Conservation (phyloP, 2,113 vertebrate species). For the Eidolon helvum region DNA sequence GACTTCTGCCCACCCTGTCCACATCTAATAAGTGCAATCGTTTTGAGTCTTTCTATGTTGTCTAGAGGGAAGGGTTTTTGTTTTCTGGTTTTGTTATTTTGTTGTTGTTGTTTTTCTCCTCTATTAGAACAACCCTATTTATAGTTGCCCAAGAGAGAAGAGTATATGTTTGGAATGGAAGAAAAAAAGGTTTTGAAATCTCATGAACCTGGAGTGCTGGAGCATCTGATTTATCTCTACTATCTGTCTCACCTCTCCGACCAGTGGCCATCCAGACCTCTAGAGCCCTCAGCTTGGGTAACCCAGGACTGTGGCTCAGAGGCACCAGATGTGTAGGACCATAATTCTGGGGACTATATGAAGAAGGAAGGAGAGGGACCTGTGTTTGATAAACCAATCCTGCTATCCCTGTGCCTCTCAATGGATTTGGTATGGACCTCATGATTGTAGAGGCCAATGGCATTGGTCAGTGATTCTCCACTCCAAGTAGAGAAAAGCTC, state of each 20-base stretch:
- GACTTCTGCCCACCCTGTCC: constrained; percentile 86
- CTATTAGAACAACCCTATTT: constrained; percentile 85
- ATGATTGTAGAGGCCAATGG: not conserved
- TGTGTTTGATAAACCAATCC: constrained; percentile 7
- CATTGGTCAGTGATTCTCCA: constrained; percentile 27
- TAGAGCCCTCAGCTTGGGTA: not conserved
- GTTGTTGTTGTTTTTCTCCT: constrained; percentile 61
- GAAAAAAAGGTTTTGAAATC: constrained; percentile 65
- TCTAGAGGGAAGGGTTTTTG: constrained; percentile 78
- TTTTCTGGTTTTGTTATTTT: constrained; percentile 44
- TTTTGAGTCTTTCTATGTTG: constrained; percentile 85
- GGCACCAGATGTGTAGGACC: not conserved
- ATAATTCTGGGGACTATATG: constrained; percentile 14
- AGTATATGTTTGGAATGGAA: constrained; percentile 78
- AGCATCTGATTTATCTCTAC: constrained; percentile 51
- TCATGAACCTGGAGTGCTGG: not conserved
- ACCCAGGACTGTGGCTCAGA: not conserved
- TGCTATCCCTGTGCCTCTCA: constrained; percentile 9
- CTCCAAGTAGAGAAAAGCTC: not conserved
- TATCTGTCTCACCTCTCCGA: constrained; percentile 40
- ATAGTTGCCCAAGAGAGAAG: constrained; percentile 85
- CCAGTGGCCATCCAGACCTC: not conserved
- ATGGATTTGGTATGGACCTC: constrained; percentile 34
- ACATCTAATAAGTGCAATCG: constrained; percentile 90
- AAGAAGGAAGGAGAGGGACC: not conserved